Base-by-base conservation (phyloP, 1,140 invertebrate genomes). In the Bombus ignitus region DNA sequence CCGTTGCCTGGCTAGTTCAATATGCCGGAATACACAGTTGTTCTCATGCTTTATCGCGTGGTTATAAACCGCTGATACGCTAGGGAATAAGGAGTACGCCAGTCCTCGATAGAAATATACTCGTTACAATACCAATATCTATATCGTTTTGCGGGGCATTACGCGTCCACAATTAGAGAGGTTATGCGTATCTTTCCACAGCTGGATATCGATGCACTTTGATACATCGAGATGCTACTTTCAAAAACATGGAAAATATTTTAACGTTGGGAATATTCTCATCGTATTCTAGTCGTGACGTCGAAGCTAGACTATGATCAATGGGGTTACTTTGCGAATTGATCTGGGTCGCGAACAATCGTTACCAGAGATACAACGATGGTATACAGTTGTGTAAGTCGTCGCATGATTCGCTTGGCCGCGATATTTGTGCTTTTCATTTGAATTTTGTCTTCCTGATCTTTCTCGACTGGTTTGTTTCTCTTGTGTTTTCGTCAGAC, bases 41-140 rank as follows among this genome's bases (percentile, higher is more conserved):
- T 53, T 37, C 81, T 66, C 28, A 28, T 53, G 81, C 81, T 83
- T 83, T 83, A 83, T 83, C 81, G 44, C 62, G 73, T 35, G 32
- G 28, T 18, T 47, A 53, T 68, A 76, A 44, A 53, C 39, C 70
- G 53, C 39, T 9, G 72, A 66, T 65, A 76, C 59, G 2, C 68
- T 28, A 22, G 79, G 68, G 70, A 81, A 73, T 81, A 81, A 81
- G 79, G 39, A 81, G 57, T 32, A 57, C 47, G 18, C 47, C 47
- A 68, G 37, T n/a, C 5, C 10, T n/a, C 72, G 59, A 68, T 76
- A 83, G 59, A 68, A 83, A 76, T 83, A 66, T 12, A 42, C 62
- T n/a, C 72, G 72, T 53, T 66, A 53, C 42, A 39, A 73, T 47
- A 57, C 25, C 28, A 28, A 22, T 62, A 62, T n/a, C 59, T 62